These are phyloP conservation scores for Celastrina argiolus DNA, from an alignment of 2,888 invertebrate genomes.

Conservation along the genomic window DNA sequence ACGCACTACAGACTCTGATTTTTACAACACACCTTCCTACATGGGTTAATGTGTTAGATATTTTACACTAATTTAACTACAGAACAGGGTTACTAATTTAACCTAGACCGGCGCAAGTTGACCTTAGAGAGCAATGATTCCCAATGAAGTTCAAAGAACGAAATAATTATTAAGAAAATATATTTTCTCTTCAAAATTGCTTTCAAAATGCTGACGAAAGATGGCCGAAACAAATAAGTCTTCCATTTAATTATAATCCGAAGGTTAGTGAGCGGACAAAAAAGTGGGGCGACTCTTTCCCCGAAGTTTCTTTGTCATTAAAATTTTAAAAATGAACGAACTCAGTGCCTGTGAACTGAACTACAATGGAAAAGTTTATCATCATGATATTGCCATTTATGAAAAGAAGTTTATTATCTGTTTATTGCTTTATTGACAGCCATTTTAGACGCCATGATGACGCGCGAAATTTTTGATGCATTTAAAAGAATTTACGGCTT, in stretches of 20 bases:
- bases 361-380: slow-evolving; percentile 7
- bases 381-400: neutral
- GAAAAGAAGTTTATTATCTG: neutral
- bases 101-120: too few relatives aligned
- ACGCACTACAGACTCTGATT: too few relatives aligned
- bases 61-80: too few relatives aligned
- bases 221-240: slow-evolving; percentile 7
- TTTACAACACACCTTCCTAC: too few relatives aligned
- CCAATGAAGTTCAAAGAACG: too few relatives aligned
- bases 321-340: neutral
- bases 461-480: slow-evolving; percentile 51
- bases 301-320: slow-evolving; percentile 12
- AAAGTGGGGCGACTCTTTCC: neutral
- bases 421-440: neutral
- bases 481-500: slow-evolving; percentile 44
- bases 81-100: too few relatives aligned
- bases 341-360: neutral
- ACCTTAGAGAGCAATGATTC: too few relatives aligned
- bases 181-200: too few relatives aligned
- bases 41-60: too few relatives aligned
- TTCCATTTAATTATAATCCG: slow-evolving; percentile 1
- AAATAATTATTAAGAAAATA: neutral
- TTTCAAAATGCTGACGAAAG: neutral
- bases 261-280: neutral
- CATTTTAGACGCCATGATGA: slow-evolving; percentile 46